Evolutionary conservation across 2,113 vertebrate genomes (phyloP), one percentile per base, ranked within the genome.

Genomic region (Chiloscyllium plagiosum): DNA sequence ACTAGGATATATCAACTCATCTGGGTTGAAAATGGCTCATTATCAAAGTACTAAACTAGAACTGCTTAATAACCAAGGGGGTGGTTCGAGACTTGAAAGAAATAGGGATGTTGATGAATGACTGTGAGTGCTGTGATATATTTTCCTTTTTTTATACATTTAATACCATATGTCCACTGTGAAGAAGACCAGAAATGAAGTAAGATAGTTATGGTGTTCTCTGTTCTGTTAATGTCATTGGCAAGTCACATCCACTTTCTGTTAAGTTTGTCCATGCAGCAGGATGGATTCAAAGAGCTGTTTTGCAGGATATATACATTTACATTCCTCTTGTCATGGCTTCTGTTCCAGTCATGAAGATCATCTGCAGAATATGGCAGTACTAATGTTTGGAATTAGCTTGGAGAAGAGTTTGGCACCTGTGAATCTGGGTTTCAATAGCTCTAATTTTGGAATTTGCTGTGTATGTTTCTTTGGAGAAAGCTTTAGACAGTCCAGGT

Each of bases 21-120:
- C 97, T 98, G 97, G 96, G 96, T 97, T 96, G 96, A 96, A 94
- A 96, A 96, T 92, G 96, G 94, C 97, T 96, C 96, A 96, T 96
- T 96, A 96, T 97, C 97, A 96, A 96, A 97, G 96, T 96, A 95
- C 96, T 97, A 26, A 87, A 95, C 47, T n/a, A n/a, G 47, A 56
- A n/a, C n/a, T 4, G 15, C 76, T 95, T 56, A 66, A 24, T 61
- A 15, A 37, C 52, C 72, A 83, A n/a, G 47, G 4, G 78, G 78
- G 76, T 85, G 20, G 65, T 68, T 85, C 65, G 29, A 95, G 80
- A 61, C 76, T 85, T 95, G 76, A 95, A 95, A 95, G 69, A 33
- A 95, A n/a, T 22, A 52, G 78, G 33, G 33, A 95, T 65, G 37
- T 83, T 65, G 52, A 86, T 61, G 26, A 80, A 95, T 85, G 95